Evolutionary conservation across 2,797 vertebrate species (phyloP).

Genomic region (Melanotaenia maccullochi): DNA sequence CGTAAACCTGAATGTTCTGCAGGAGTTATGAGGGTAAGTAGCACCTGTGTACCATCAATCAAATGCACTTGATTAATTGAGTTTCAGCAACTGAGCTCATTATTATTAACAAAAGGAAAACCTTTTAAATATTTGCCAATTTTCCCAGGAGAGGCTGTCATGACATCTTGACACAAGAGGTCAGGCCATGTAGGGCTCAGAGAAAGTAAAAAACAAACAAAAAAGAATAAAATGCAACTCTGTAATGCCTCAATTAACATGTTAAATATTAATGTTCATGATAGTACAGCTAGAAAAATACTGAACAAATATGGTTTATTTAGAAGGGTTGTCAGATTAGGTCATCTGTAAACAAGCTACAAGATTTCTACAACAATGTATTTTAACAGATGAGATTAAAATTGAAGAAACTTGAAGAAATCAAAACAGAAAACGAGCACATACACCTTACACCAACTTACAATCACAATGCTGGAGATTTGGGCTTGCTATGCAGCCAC

Average conservation of each 20-base stretch:
- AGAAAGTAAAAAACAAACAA: no score
- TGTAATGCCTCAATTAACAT: background rate
- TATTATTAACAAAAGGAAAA: no score
- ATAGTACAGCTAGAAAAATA: background rate
- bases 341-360: background rate
- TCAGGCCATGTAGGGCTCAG: no score
- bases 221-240: no score
- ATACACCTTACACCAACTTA: background rate
- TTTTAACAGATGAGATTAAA: background rate
- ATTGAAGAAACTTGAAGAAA: background rate
- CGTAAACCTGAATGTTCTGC: background rate
- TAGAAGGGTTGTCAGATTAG: background rate
- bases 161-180: no score
- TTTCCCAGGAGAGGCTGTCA: no score
- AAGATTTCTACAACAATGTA: no score
- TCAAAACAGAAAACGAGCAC: background rate
- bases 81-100: no score
- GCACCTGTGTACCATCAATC: background rate
- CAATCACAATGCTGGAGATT: background rate
- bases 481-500: background rate
- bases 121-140: no score
- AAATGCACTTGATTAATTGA: background rate
- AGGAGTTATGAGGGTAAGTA: background rate
- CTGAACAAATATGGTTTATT: background rate
- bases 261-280: background rate